Evolutionary conservation across 2,113 vertebrate genomes (phyloP), one percentile per base, ranked within the genome.

Genomic region (Butorides virescens): DNA sequence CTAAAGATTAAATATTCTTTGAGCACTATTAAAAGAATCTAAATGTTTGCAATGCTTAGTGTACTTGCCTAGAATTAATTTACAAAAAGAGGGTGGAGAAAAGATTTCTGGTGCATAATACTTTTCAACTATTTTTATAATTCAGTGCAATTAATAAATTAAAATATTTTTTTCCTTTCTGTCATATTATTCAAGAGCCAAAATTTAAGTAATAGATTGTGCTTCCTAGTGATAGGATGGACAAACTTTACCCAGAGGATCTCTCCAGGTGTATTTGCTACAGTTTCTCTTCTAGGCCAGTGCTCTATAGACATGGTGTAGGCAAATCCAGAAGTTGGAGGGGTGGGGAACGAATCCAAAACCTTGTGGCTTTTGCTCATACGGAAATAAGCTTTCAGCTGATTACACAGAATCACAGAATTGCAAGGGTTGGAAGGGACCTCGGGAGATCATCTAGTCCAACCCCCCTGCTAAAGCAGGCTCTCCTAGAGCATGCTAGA

Each of bases 1-100:
- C 66, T 79, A 47, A 95, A 90, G 87, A 88, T 86, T 13, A 36
- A 61, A 79, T 49, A 96, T 81, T 91, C 44, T 95, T 74, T 12
- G 30, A 81, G 34, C 20, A 56, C 7, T 47, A 12, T 29, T 61
- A 66, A 27, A 58, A 66, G 11, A 66, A 72, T 44, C 5, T 47
- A 52, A 87, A 52, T 44, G 11, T 25, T 32, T 61, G 23, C 6
- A 47, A 55, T 53, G 62, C 22, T 76, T 89, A 55, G n/a, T 46
- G 7, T 66, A 66, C 37, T 15, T 32, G 7, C n/a, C 36, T 37
- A 90, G 19, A 68, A 37, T 65, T 63, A 42, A 62, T 42, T 66
- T 76, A 42, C 3, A 46, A 55, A 62, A 83, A 62, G 17, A 67
- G 5, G 5, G 4, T 30, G 17, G 16, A 71, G 7, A 58, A 84